Percentiles rank a stretch among this genome's conserved stretches.
These are phyloP conservation scores for Platycheirus albimanus DNA, from an alignment of 2,888 invertebrate species.

Conservation along the genomic window DNA sequence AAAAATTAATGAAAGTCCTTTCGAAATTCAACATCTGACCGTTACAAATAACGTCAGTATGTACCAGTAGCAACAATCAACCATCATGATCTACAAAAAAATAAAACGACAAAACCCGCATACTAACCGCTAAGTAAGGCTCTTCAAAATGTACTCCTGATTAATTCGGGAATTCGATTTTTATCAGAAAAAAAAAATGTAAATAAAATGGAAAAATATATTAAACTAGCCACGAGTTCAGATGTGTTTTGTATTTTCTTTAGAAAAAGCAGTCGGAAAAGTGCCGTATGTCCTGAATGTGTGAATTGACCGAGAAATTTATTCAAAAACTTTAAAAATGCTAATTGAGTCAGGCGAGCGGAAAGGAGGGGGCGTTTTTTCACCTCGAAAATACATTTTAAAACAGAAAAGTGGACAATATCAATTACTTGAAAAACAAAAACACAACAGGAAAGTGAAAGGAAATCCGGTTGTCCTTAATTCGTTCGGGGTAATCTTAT, in stretches of 20 bases:
- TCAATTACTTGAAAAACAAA: not conserved
- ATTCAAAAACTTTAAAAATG: slow-evolving; percentile 44
- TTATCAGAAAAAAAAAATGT: slow-evolving; percentile 56
- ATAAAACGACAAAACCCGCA: slow-evolving; percentile 38
- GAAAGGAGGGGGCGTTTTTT: slow-evolving; percentile 17
- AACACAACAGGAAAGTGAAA: slow-evolving; percentile 15
- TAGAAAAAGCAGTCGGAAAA: slow-evolving; percentile 46
- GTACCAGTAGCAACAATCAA: slow-evolving; percentile 50
- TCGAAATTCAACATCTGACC: slow-evolving; percentile 51
- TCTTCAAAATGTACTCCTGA: slow-evolving; percentile 16
- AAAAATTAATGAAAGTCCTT: slow-evolving; percentile 47
- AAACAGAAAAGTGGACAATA: not conserved
- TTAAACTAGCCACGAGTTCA: slow-evolving; percentile 40
- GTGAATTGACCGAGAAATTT: slow-evolving; percentile 70
- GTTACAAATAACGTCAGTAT: slow-evolving; percentile 48
- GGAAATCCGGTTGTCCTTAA: slow-evolving; percentile 22
- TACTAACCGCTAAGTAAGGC: slow-evolving; percentile 33
- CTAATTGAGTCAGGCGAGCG: slow-evolving; percentile 4
- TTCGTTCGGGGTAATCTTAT: slow-evolving; percentile 1
- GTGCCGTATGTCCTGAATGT: slow-evolving; percentile 64
- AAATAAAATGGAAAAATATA: slow-evolving; percentile 48
- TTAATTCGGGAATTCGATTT: slow-evolving; percentile 63
- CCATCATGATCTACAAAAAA: slow-evolving; percentile 52
- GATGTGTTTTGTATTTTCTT: not conserved
- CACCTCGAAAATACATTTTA: slow-evolving; percentile 8